Percentiles rank a stretch among this genome's conserved stretches.
phyloP scores from a whole-genome alignment of 2,888 invertebrate genomes.

The Spatulosminthurus flaviceps region DNA sequence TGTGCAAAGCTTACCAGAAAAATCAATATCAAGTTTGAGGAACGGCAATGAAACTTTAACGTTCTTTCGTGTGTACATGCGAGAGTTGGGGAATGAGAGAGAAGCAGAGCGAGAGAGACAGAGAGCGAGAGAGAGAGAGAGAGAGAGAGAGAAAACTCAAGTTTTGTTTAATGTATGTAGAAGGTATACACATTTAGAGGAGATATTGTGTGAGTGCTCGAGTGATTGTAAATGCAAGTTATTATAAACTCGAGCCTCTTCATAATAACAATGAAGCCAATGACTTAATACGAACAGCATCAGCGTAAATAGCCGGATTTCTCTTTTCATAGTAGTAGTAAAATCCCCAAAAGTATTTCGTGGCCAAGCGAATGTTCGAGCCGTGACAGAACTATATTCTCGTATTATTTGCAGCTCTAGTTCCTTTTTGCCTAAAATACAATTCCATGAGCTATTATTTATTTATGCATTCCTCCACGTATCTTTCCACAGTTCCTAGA shows the following conservation, averaged over 20 bases:
- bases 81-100: conserved; percentile 4
- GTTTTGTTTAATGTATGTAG: conserved; percentile 15
- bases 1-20: conserved; percentile 30
- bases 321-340: background rate
- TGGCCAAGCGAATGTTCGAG: background rate
- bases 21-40: conserved; percentile 40
- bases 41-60: conserved; percentile 27
- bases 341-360: background rate
- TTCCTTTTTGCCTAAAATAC: background rate
- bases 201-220: background rate
- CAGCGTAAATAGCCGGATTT: conserved; percentile 5
- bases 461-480: no score
- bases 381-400: background rate
- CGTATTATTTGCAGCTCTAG: background rate
- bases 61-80: conserved; percentile 15
- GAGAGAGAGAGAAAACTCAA: conserved; percentile 19
- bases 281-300: background rate
- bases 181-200: background rate
- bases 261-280: conserved; percentile 12
- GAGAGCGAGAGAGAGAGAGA: background rate
- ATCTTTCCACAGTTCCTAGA: no score
- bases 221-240: background rate
- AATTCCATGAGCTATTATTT: no score
- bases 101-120: background rate
- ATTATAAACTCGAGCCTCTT: conserved; percentile 2